Evolutionary conservation across 2,888 invertebrate genomes (phyloP).

Genomic region (Phortica magna): DNA sequence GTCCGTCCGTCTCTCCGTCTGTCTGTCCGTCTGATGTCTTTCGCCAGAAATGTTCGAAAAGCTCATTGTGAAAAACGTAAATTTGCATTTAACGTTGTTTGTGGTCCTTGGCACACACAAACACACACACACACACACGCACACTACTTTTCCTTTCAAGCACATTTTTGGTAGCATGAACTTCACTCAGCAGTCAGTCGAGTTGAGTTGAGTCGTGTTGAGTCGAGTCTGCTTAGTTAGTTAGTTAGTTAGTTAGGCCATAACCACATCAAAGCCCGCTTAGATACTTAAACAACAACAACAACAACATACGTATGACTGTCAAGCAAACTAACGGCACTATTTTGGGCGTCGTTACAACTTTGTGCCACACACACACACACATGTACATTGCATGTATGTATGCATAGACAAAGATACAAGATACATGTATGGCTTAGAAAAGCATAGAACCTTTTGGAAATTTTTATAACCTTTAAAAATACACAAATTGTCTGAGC

Average conservation of each 20-base stretch:
- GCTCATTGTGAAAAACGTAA: conserved; percentile 51
- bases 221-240: conserved; percentile 50
- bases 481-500: too few relatives aligned
- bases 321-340: conserved; percentile 63
- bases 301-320: conserved; percentile 45
- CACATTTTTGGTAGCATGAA: conserved; percentile 8
- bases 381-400: too few relatives aligned
- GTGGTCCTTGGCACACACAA: conserved; percentile 58
- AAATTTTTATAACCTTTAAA: too few relatives aligned
- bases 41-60: conserved; percentile 14
- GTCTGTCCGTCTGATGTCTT: conserved; percentile 12
- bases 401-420: not conserved
- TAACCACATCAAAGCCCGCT: not conserved
- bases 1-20: too few relatives aligned
- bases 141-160: conserved; percentile 21
- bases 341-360: conserved; percentile 45
- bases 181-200: conserved; percentile 61
- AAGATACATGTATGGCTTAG: not conserved
- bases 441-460: too few relatives aligned
- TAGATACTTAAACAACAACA: not conserved
- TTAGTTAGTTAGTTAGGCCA: conserved; percentile 16
- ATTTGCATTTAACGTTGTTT: conserved; percentile 73
- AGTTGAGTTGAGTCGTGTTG: too few relatives aligned
- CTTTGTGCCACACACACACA: not conserved
- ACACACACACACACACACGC: not conserved